Evolutionary conservation across 2,888 invertebrate species (phyloP).

Genomic region (Drosophila macrospina): DNA sequence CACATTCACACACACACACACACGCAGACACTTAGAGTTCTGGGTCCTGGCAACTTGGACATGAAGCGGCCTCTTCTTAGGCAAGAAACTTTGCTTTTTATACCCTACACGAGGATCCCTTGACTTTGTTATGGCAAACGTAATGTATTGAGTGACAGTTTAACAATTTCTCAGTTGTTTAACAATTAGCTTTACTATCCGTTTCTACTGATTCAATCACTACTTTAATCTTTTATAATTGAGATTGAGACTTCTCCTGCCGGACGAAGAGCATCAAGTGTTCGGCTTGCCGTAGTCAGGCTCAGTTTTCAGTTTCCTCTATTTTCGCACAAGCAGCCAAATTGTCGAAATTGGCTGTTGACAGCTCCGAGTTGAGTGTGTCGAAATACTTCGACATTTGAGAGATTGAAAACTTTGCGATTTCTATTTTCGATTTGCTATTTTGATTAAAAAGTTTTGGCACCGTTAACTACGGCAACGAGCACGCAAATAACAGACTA

Average conservation of each 20-base stretch:
- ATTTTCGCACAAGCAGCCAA: slow-evolving; percentile 38
- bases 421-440: slow-evolving; percentile 68
- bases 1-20: slow-evolving; percentile 20
- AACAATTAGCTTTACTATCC: too few species aligned
- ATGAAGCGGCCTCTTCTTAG: slow-evolving; percentile 28
- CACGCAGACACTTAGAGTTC: slow-evolving; percentile 2
- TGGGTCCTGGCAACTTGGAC: slow-evolving; percentile 33
- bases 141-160: not conserved
- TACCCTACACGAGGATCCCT: slow-evolving; percentile 38
- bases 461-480: slow-evolving; percentile 45
- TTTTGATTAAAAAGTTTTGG: slow-evolving; percentile 77
- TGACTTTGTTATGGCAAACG: not conserved
- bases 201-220: too few species aligned
- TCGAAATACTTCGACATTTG: slow-evolving; percentile 75
- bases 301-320: slow-evolving; percentile 1
- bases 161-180: too few species aligned
- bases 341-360: slow-evolving; percentile 76
- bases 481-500: slow-evolving; percentile 43
- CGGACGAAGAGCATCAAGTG: slow-evolving; percentile 37
- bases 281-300: slow-evolving; percentile 6
- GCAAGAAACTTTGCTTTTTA: slow-evolving; percentile 47
- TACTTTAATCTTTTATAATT: too few species aligned
- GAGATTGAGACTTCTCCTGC: too few species aligned
- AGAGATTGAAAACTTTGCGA: slow-evolving; percentile 72
- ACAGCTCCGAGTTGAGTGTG: slow-evolving; percentile 74